Base-by-base conservation (phyloP, 1,140 invertebrate species). In the Papilio polyxenes region DNA sequence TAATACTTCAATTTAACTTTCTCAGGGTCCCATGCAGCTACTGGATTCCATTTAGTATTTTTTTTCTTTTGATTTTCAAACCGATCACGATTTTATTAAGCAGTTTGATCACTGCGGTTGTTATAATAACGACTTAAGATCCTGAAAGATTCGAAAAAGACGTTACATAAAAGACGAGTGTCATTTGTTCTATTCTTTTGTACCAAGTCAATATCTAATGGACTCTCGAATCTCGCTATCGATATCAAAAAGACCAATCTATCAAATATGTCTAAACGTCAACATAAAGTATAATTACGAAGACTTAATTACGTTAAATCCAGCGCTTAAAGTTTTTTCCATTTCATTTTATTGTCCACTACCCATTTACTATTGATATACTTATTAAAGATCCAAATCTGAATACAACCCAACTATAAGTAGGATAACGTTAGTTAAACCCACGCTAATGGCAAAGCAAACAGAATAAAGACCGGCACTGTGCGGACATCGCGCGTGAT, bases 1-100 rank as follows among this genome's bases (percentile, higher is more conserved):
- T 77, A 86, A 84, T 85, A 77, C 82, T 85, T 86, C 86, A 85
- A 87, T 87, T 87, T 89, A 82, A 88, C 89, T 92, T 93, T 94
- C 91, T 92, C 92, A 93, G 92, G 91, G 86, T 86, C 89, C 86
- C 88, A 88, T 86, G 87, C 86, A 87, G 92, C 92, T 94, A 93
- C 92, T 91, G 92, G 84, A 94, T 94, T 91, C 89, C 88, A 80
- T 84, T 81, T 83, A 83, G 75, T 83, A 88, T 90, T 91, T 88
- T 87, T 87, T 89, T 85, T 75, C 23, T 77, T 86, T 85, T 77
- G 82, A 85, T 89, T 89, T 89, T 91, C 86, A 85, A 85, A 81
- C 80, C 85, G 87, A 91, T 89, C 89, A 87, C 89, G 92, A 92
- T 91, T 91, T 90, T 86, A 88, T 91, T 90, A 92, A 92, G 89